phyloP scores from a whole-genome alignment of 2,888 invertebrate species.

The Ditula angustiorana region DNA sequence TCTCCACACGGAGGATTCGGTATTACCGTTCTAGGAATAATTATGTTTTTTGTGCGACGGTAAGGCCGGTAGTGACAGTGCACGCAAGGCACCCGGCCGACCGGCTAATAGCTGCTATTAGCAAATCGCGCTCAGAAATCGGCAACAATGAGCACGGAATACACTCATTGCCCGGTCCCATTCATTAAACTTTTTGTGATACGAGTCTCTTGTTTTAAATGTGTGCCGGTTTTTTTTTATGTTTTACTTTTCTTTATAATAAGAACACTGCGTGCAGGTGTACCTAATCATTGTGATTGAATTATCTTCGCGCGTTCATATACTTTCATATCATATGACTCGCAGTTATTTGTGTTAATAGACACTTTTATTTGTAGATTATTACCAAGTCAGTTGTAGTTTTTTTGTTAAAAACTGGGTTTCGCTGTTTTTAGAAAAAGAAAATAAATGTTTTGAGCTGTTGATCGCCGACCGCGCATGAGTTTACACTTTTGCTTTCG shows the following conservation, averaged over 20 bases:
- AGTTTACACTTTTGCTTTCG: conserved; percentile 29
- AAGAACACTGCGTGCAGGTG: conserved; percentile 69
- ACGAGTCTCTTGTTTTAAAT: conserved; percentile 70
- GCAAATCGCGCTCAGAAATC: conserved; percentile 79
- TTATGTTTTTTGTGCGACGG: conserved; percentile 71
- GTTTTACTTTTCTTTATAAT: conserved; percentile 58
- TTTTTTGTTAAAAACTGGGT: neutral
- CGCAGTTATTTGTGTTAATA: conserved; percentile 18
- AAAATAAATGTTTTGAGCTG: neutral
- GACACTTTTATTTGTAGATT: conserved; percentile 10
- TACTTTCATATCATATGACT: conserved; percentile 45
- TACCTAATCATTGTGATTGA: conserved; percentile 71
- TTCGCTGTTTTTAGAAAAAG: neutral
- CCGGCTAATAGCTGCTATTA: conserved; percentile 78
- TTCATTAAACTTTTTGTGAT: conserved; percentile 76
- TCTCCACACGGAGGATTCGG: conserved; percentile 66
- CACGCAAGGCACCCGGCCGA: conserved; percentile 65
- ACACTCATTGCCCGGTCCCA: conserved; percentile 73
- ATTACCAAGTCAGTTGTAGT: neutral
- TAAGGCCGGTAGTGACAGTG: conserved; percentile 75
- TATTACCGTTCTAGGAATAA: conserved; percentile 81
- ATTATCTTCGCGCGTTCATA: conserved; percentile 67
- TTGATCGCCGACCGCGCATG: neutral
- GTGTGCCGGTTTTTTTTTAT: conserved; percentile 67
- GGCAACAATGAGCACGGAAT: conserved; percentile 80